phyloP scores from a whole-genome alignment of 2,797 vertebrate species.

The Cephalopachus bancanus region DNA sequence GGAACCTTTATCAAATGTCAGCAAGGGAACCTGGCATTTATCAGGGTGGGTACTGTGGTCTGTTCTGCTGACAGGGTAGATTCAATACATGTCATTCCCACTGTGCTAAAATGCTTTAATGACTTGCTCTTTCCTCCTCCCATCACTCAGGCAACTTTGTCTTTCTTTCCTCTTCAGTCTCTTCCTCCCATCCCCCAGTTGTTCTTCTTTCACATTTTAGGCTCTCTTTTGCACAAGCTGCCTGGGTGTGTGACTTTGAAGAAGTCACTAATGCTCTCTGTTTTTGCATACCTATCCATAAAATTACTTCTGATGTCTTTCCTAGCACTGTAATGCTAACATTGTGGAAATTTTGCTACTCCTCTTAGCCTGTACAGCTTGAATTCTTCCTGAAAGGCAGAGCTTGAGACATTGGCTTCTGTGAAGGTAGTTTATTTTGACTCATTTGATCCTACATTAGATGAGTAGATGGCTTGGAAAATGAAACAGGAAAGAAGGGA shows the following conservation, averaged over 20 bases:
- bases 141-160: not conserved
- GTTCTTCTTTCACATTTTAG: not conserved
- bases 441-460: not conserved
- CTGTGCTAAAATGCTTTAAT: conserved; percentile 78
- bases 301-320: not conserved
- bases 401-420: not conserved
- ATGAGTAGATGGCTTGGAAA: not conserved
- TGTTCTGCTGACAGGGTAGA: conserved; percentile 79
- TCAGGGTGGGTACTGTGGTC: conserved; percentile 75
- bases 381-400: not conserved
- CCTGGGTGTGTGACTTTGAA: not conserved
- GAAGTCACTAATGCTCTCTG: not conserved
- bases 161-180: conserved; percentile 44
- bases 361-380: not conserved
- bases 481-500: not conserved
- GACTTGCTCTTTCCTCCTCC: conserved; percentile 63
- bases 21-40: conserved; percentile 87
- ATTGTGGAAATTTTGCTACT: not conserved
- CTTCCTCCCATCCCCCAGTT: not conserved
- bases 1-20: conserved; percentile 88
- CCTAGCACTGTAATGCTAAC: not conserved
- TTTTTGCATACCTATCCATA: not conserved
- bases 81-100: conserved; percentile 80
- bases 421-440: not conserved
- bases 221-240: not conserved